Conservation (phyloP, 2,797 vertebrate species). For the Lycodopsis pacificus region DNA sequence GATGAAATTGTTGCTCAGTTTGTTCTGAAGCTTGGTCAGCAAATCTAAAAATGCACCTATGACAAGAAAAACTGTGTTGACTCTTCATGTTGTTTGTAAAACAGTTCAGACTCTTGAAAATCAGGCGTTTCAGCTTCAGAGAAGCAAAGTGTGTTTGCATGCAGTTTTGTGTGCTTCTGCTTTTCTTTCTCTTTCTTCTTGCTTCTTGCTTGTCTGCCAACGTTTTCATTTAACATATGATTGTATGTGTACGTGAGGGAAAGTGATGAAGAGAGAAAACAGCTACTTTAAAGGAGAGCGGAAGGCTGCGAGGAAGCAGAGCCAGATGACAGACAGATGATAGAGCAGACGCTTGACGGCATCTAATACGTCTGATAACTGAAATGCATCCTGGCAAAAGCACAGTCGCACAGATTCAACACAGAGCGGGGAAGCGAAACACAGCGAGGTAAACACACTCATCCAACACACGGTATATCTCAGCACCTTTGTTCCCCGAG, state of each 20-base stretch:
- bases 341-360: slow-evolving; percentile 66
- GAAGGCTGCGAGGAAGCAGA: slow-evolving; percentile 22
- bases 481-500: slow-evolving; percentile 57
- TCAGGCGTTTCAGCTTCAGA: slow-evolving; percentile 8
- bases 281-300: slow-evolving; percentile 38
- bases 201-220: not conserved
- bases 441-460: slow-evolving; percentile 33
- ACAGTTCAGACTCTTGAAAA: not conserved
- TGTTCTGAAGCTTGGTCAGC: not conserved
- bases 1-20: not conserved
- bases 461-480: slow-evolving; percentile 47
- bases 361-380: slow-evolving; percentile 72
- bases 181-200: not conserved
- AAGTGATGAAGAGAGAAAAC: slow-evolving; percentile 46
- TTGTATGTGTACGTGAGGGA: slow-evolving; percentile 26
- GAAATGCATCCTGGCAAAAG: slow-evolving; percentile 67
- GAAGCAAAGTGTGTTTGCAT: slow-evolving; percentile 7
- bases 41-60: slow-evolving; percentile 2
- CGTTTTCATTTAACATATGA: slow-evolving; percentile 26
- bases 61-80: not conserved
- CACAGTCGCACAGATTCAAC: slow-evolving; percentile 63
- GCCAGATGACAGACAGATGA: slow-evolving; percentile 65
- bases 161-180: not conserved
- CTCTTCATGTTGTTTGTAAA: not conserved
- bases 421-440: slow-evolving; percentile 44